phyloP scores from a whole-genome alignment of 2,888 invertebrate genomes.

The Slavum lentiscoides region DNA sequence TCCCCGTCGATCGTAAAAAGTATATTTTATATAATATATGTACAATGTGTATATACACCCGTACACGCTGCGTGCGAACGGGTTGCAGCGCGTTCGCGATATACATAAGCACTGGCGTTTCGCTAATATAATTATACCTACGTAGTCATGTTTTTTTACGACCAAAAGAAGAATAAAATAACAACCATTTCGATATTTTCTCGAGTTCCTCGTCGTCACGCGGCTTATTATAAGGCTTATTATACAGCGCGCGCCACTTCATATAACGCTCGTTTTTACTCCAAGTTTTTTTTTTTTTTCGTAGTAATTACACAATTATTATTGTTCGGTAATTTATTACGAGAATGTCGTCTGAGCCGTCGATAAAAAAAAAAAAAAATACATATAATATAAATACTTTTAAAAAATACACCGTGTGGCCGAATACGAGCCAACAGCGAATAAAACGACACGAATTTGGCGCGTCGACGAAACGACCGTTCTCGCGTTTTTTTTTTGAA shows the following conservation, averaged over 20 bases:
- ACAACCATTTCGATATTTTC: constrained; percentile 24
- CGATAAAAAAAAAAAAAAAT: neutral
- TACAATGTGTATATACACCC: neutral
- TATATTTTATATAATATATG: too few species aligned
- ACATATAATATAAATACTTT: too few species aligned
- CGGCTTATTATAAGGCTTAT: neutral
- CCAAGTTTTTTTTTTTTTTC: neutral
- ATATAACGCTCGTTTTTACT: neutral
- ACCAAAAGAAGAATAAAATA: constrained; percentile 29
- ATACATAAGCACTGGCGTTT: neutral
- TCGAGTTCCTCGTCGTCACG: neutral
- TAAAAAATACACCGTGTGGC: too few species aligned
- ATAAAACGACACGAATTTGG: too few species aligned
- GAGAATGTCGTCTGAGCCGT: neutral
- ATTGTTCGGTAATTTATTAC: constrained; percentile 19
- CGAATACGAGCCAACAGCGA: too few species aligned
- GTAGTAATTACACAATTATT: constrained; percentile 14
- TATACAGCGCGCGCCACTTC: neutral
- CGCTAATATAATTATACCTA: neutral
- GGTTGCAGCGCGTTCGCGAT: too few species aligned
- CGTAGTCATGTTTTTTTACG: constrained; percentile 28
- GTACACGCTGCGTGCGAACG: neutral
- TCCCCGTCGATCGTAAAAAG: too few species aligned
- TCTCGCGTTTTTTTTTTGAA: too few species aligned
- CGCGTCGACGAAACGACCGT: too few species aligned